Conservation (phyloP, 2,797 vertebrate genomes). For the Darevskia nairensis region DNA sequence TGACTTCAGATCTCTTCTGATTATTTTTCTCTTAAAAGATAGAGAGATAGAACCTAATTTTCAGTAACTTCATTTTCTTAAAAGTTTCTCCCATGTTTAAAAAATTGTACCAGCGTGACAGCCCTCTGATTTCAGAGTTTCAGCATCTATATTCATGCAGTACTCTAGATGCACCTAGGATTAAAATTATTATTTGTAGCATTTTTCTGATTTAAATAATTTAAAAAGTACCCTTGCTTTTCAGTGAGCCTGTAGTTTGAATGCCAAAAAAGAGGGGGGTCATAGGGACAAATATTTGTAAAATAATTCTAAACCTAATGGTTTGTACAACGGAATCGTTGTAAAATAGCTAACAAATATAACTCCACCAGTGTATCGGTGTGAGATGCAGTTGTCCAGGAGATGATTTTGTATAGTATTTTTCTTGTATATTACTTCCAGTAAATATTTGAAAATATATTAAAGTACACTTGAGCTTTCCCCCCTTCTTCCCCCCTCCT, state of each 20-base stretch:
- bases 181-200: conserved; percentile 47
- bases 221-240: conserved; percentile 69
- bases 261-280: conserved; percentile 71
- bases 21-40: conserved; percentile 10
- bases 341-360: conserved; percentile 88
- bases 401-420: conserved; percentile 99
- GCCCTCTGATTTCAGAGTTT: conserved; percentile 60
- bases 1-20: not conserved
- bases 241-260: conserved; percentile 71
- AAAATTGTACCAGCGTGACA: conserved; percentile 19
- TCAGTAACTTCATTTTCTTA: not conserved
- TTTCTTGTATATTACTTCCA: conserved; percentile 98
- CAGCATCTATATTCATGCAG: conserved; percentile 59
- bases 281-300: conserved; percentile 73
- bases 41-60: not conserved
- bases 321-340: conserved; percentile 88
- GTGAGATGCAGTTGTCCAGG: conserved; percentile 94
- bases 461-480: conserved; percentile 88
- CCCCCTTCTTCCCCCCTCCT: conserved; percentile 58
- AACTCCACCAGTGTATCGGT: conserved; percentile 86
- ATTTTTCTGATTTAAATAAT: conserved; percentile 59
- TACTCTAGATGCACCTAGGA: conserved; percentile 56
- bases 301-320: conserved; percentile 77
- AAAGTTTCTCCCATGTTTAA: conserved; percentile 29
- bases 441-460: conserved; percentile 99